Evolutionary conservation across 2,888 invertebrate genomes (phyloP).

Genomic region (Mantis religiosa): DNA sequence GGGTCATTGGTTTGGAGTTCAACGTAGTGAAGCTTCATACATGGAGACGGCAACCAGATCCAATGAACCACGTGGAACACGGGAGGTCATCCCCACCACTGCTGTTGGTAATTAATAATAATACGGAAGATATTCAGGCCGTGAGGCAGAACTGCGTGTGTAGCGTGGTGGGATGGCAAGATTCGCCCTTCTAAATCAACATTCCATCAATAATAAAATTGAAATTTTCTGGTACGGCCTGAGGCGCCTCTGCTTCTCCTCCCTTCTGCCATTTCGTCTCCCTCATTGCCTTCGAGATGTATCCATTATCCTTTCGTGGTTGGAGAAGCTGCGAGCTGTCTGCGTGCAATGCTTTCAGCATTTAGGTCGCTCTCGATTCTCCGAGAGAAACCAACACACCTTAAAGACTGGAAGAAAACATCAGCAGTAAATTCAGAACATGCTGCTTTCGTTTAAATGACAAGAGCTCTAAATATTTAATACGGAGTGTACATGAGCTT

Average conservation of each 20-base stretch:
- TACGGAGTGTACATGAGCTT: too few relatives aligned
- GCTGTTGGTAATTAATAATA: background rate
- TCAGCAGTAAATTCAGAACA: too few relatives aligned
- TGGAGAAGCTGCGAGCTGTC: background rate
- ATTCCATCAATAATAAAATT: constrained; percentile 4
- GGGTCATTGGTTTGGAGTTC: background rate
- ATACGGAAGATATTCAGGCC: background rate
- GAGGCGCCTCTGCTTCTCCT: background rate
- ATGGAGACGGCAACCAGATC: background rate
- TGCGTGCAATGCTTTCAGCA: background rate
- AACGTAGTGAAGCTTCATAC: too few relatives aligned
- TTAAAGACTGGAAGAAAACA: too few relatives aligned
- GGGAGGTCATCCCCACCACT: background rate
- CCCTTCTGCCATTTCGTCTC: background rate
- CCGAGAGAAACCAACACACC: too few relatives aligned
- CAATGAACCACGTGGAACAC: background rate
- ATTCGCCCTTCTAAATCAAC: constrained; percentile 1
- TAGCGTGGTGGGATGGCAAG: background rate
- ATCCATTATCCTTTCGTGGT: background rate
- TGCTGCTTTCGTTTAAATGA: too few relatives aligned
- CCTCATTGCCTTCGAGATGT: background rate
- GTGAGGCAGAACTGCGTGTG: background rate
- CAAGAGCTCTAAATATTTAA: too few relatives aligned
- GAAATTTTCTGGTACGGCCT: constrained; percentile 4
- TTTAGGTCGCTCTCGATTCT: too few relatives aligned